Evolutionary conservation across 2,113 vertebrate genomes (phyloP), one percentile per base, ranked within the genome.

Genomic region (Nansenia antarctica): DNA sequence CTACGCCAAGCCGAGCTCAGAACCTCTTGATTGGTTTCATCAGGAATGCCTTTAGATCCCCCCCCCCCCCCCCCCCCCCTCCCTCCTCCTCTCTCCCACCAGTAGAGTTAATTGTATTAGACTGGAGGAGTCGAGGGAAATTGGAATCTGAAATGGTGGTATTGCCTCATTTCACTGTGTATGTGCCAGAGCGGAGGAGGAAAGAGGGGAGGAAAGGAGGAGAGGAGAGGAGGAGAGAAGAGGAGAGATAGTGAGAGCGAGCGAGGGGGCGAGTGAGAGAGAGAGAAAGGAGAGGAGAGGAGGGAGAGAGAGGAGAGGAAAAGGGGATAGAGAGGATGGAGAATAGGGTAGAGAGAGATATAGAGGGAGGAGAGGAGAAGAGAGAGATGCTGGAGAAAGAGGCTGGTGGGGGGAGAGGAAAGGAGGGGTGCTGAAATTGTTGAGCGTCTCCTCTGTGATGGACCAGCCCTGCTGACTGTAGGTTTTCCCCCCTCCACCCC

Each of bases 51-150:
- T 76, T 62, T 42, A 80, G 59, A 72, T 77, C 70, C 64, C 72
- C 74, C 75, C 67, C 69, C 72, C 69, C 77, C 29, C 34, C 49
- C 68, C 53, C 34, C 63, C 75, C 11, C 35, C 11, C 35, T 37
- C 35, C 11, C 35, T 52, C 20, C 20, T 22, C 55, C 42, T 49
- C 22, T 31, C 11, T 85, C 81, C 76, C 75, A 81, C 78, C 78
- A 84, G 82, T 79, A 2, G 77, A 82, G 77, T 88, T 90, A 90
- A 91, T 89, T 90, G 86, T 84, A 91, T 83, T 89, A 87, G 79
- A 76, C 81, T 76, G 71, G 64, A 75, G 30, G 70, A 87, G 88
- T 88, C 70, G 49, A 81, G 77, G 72, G 73, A 75, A 81, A 81
- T 20, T 74, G 70, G 72, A 78, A 82, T 79, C 62, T 72, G 79